Evolutionary conservation across 1,140 invertebrate species (phyloP), one percentile per base, ranked within the genome.

Genomic region (Drosophila erecta): DNA sequence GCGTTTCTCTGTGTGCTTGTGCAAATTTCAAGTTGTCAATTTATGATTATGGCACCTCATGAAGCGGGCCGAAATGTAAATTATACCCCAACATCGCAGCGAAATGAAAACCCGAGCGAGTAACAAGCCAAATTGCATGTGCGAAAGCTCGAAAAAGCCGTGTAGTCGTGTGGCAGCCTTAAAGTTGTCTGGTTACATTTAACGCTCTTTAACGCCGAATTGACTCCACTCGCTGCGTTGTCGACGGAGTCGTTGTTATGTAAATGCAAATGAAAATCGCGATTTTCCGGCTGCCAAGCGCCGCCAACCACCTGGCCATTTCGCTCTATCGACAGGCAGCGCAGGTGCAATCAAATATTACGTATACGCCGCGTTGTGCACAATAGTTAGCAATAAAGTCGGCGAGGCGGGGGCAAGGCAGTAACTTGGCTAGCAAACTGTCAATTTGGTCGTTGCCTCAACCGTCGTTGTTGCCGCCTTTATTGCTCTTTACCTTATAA

Each of bases 21-120:
- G 85, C 85, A 89, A 89, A 89, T 85, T 90, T 89, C 85, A 71
- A 89, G 76, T 89, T 89, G 84, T 89, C 84, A 89, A 89, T 89
- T 89, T 89, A 89, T 89, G 84, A 89, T 89, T 89, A 89, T 89
- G 84, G 84, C 84, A 89, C 84, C 84, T 90, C 76, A 67, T 89
- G 84, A 90, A 89, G 54, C 79, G 79, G 84, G 67, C 64, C 55
- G 81, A 86, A 89, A 89, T 89, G 85, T 89, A 89, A 89, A 89
- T 89, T 89, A 90, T 89, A 89, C 80, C 76, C 76, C 76, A 58
- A 46, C 73, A 17, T 38, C 62, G 22, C 58, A 40, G 76, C 77
- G 54, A 87, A 86, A 87, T 87, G 79, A 79, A 57, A 86, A 86
- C 84, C 76, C 83, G 49, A 49, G 66, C 83, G 79, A 79, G 89